Evolutionary conservation across 2,797 vertebrate genomes (phyloP).

Genomic region (Distichodus sexfasciatus): DNA sequence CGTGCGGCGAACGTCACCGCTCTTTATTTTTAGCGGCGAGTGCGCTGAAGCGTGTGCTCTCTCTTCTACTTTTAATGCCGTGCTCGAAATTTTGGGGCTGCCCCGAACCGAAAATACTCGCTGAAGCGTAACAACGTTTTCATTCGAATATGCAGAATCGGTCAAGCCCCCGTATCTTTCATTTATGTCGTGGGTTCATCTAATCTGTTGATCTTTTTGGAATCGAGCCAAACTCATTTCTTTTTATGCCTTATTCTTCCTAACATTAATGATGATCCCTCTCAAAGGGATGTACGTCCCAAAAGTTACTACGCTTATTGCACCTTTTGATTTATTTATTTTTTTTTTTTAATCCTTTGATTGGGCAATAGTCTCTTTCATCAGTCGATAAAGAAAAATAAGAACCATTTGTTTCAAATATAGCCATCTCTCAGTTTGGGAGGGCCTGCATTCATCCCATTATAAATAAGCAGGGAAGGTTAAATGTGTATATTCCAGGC

Average conservation of each 20-base stretch:
- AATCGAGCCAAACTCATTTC: neutral
- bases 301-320: neutral
- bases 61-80: too few relatives aligned
- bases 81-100: too few relatives aligned
- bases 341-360: too few relatives aligned
- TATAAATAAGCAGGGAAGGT: constrained; percentile 7
- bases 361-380: too few relatives aligned
- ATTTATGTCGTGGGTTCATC: neutral
- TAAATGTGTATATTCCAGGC: neutral
- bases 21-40: too few relatives aligned
- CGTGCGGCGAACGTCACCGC: too few relatives aligned
- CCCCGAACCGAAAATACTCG: neutral
- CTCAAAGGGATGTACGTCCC: neutral
- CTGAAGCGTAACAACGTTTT: neutral
- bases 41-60: too few relatives aligned
- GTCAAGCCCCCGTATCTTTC: neutral
- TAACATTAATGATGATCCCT: neutral
- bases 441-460: neutral
- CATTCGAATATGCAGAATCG: neutral
- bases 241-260: neutral
- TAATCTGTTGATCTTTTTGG: neutral
- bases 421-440: neutral
- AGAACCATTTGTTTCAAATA: neutral
- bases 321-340: neutral
- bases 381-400: too few relatives aligned